Conservation (phyloP, 1,140 invertebrate species). For the Onthophagus taurus region DNA sequence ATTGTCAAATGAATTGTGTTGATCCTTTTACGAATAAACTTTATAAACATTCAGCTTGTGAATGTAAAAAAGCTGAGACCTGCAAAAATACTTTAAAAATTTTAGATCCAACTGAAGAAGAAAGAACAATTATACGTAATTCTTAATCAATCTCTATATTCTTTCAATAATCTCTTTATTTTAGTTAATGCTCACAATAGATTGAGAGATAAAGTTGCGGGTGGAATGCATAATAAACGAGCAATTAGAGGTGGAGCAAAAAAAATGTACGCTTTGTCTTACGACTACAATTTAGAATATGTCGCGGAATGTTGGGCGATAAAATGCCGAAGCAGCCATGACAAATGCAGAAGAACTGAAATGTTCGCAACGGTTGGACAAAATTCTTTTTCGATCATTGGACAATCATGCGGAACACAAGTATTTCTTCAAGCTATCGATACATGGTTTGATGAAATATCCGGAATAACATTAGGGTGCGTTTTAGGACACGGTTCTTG, state of each 20-base stretch:
- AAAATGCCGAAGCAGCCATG: constrained; percentile 4
- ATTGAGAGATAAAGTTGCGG: background rate
- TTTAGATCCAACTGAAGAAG: too few relatives aligned
- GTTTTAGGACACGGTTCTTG: too few relatives aligned
- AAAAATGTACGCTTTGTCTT: constrained; percentile 13
- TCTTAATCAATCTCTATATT: too few relatives aligned
- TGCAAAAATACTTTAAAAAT: too few relatives aligned
- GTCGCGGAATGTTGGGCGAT: constrained; percentile 10
- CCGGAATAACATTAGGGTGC: background rate
- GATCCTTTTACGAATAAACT: too few relatives aligned
- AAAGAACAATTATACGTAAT: too few relatives aligned
- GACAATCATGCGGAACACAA: background rate
- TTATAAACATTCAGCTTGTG: too few relatives aligned
- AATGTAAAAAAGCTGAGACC: too few relatives aligned
- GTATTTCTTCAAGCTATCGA: background rate
- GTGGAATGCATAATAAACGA: background rate
- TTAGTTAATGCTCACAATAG: background rate
- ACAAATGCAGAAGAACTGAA: constrained; percentile 11
- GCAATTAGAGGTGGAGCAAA: background rate
- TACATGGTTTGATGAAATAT: constrained; percentile 12
- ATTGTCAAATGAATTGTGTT: too few relatives aligned
- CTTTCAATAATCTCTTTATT: too few relatives aligned
- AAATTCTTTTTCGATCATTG: constrained; percentile 9
- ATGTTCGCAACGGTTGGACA: constrained; percentile 8
- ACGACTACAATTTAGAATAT: constrained; percentile 12